Conservation (phyloP, 2,888 invertebrate genomes). For the Antitype chi region DNA sequence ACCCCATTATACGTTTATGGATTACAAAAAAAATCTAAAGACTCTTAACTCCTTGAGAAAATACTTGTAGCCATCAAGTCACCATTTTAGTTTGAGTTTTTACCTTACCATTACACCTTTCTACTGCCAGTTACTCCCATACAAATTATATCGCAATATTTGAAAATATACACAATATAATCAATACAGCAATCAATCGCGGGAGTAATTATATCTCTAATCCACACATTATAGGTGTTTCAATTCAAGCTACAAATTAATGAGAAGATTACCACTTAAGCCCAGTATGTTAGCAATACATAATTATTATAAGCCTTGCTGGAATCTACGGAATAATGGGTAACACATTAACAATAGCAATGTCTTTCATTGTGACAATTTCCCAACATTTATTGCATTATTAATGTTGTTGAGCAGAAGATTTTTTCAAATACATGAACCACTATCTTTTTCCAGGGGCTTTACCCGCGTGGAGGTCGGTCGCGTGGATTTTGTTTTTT, state of each 20-base stretch:
- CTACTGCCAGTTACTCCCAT: not conserved
- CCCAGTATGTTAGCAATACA: constrained; percentile 7
- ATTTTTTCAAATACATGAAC: too few species aligned
- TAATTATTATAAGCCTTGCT: not conserved
- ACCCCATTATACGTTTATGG: not conserved
- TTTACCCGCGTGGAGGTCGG: too few species aligned
- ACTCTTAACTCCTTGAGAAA: not conserved
- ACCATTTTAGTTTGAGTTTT: not conserved
- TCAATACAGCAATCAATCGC: not conserved
- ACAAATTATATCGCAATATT: not conserved
- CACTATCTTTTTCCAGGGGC: too few species aligned
- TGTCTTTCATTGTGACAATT: not conserved
- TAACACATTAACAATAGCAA: not conserved
- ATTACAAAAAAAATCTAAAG: not conserved
- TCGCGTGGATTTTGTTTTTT: too few species aligned
- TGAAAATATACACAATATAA: not conserved
- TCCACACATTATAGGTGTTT: constrained; percentile 16
- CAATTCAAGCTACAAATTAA: constrained; percentile 37
- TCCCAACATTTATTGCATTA: not conserved
- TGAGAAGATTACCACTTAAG: constrained; percentile 38
- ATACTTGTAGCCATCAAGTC: not conserved
- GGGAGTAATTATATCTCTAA: constrained; percentile 5
- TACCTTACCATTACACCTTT: not conserved
- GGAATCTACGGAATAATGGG: not conserved
- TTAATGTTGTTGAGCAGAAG: not conserved